Conservation (phyloP, 92 coral and sea anemone genomes). For the Zoanthus gigantus region DNA sequence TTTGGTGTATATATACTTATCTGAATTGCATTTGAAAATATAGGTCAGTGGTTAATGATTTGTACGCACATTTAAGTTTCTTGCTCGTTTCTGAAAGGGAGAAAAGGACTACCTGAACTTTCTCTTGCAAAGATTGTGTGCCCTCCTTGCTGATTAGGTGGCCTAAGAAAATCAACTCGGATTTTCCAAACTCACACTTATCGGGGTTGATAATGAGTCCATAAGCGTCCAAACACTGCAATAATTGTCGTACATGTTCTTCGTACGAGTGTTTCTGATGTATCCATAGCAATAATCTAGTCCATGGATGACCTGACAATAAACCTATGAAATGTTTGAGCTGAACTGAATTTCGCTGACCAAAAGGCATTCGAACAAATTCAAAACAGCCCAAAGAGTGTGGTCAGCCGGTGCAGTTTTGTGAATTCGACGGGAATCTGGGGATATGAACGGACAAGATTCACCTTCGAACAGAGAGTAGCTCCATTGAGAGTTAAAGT, state of each 20-base stretch:
- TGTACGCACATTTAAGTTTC: not conserved
- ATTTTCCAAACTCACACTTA: conserved; percentile 26
- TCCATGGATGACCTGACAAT: not conserved
- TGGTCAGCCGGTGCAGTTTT: not conserved
- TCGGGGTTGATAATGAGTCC: conserved; percentile 42
- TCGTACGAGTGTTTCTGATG: conserved; percentile 12
- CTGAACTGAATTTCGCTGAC: conserved; percentile 6
- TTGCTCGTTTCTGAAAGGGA: conserved; percentile 12
- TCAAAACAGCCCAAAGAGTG: conserved; percentile 6
- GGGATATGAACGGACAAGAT: not conserved
- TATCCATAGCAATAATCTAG: conserved; percentile 13
- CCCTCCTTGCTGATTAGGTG: conserved; percentile 14
- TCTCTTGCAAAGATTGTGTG: conserved; percentile 22
- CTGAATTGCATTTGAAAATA: too few relatives aligned
- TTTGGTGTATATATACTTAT: too few relatives aligned
- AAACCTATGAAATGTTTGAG: not conserved
- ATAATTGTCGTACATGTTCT: not conserved
- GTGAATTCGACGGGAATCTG: not conserved
- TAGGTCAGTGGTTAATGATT: too few relatives aligned
- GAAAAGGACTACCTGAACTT: conserved; percentile 18
- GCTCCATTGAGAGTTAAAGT: not conserved
- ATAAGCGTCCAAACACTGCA: conserved; percentile 2
- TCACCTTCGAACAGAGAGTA: not conserved
- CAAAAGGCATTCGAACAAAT: conserved; percentile 33
- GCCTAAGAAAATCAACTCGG: conserved; percentile 23